Percentiles rank a stretch among this genome's conserved stretches.
phyloP scores from a whole-genome alignment of 2,888 invertebrate species.

The Watsonalla binaria region DNA sequence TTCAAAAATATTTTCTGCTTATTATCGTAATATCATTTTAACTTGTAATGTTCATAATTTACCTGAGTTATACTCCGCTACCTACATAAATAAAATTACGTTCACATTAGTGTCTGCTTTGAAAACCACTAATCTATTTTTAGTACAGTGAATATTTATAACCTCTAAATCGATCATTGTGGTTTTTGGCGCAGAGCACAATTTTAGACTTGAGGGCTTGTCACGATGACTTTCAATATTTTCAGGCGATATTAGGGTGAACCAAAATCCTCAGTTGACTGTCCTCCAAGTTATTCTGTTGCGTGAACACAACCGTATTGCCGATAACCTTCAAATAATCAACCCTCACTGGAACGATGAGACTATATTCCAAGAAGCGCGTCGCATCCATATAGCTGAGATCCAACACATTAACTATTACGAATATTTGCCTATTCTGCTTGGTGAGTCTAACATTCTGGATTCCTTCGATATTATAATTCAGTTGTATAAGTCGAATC shows the following conservation, averaged over 20 bases:
- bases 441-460: slow-evolving; percentile 68
- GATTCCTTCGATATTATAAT: background rate
- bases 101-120: no score
- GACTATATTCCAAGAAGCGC: slow-evolving; percentile 84
- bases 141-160: background rate
- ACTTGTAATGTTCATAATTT: no score
- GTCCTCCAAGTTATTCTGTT: slow-evolving; percentile 82
- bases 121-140: no score
- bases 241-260: slow-evolving; percentile 82
- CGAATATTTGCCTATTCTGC: slow-evolving; percentile 86
- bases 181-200: no score
- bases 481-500: background rate
- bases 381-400: slow-evolving; percentile 83
- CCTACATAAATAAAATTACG: no score
- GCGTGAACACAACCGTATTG: slow-evolving; percentile 87
- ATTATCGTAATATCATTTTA: no score
- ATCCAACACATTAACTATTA: slow-evolving; percentile 87
- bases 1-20: no score
- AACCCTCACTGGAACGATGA: slow-evolving; percentile 90
- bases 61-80: no score
- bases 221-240: slow-evolving; percentile 3
- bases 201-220: no score
- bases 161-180: no score
- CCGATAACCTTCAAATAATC: slow-evolving; percentile 75
- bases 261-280: slow-evolving; percentile 86